Evolutionary conservation across 1,140 invertebrate genomes (phyloP).

Genomic region (Drosophila orena): DNA sequence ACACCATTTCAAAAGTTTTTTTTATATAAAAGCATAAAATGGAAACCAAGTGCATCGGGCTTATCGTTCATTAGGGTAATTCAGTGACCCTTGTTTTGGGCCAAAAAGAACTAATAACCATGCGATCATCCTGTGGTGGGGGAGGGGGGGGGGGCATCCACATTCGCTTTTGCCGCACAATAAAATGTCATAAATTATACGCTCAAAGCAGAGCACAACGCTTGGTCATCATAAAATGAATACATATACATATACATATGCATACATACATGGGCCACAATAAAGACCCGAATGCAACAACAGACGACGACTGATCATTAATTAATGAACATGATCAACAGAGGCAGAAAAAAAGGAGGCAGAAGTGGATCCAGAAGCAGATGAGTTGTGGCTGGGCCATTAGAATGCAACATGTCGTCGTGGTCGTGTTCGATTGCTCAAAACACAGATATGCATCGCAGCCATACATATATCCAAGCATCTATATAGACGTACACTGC

Average conservation of each 20-base stretch:
- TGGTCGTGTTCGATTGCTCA: constrained; percentile 60
- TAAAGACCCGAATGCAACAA: constrained; percentile 65
- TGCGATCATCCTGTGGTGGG: neutral
- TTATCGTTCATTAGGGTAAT: neutral
- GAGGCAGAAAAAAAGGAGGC: constrained; percentile 32
- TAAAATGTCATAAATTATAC: constrained; percentile 80
- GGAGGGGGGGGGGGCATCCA: constrained; percentile 9
- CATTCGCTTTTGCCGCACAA: constrained; percentile 75
- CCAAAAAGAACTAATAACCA: constrained; percentile 8
- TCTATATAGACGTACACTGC: constrained; percentile 17
- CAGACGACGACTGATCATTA: constrained; percentile 74
- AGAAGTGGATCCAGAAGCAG: constrained; percentile 31
- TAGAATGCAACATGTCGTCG: constrained; percentile 81
- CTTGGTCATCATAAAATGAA: constrained; percentile 71
- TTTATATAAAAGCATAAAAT: neutral
- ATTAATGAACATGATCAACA: constrained; percentile 80
- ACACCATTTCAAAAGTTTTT: neutral
- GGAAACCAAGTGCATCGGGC: no score
- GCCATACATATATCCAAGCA: constrained; percentile 30
- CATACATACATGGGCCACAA: constrained; percentile 57
- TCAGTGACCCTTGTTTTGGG: constrained; percentile 18
- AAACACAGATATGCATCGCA: constrained; percentile 65
- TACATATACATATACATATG: constrained; percentile 37
- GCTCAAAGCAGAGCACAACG: constrained; percentile 69
- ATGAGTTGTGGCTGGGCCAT: constrained; percentile 67